These are phyloP conservation scores for Catagonus wagneri DNA, from an alignment of 2,113 vertebrate species.

Conservation along the genomic window DNA sequence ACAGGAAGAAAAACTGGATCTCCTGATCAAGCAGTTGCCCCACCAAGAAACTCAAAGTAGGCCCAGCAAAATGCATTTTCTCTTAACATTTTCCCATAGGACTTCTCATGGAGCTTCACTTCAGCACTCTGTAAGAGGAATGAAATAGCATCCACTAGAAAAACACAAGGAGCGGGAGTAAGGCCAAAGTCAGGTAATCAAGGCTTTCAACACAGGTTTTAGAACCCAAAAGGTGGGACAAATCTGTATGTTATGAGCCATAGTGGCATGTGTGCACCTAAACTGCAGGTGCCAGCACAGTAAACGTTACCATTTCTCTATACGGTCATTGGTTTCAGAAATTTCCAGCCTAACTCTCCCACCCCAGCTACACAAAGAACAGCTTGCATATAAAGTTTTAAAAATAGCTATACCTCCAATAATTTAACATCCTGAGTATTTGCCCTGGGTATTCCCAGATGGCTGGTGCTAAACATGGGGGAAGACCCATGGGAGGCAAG, in stretches of 20 bases:
- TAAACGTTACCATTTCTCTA: not conserved
- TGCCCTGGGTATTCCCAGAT: too few species aligned
- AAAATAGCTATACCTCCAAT: not conserved
- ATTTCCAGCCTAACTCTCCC: not conserved
- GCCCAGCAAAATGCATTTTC: not conserved
- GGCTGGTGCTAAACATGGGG: too few species aligned
- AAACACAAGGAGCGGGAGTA: not conserved
- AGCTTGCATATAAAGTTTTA: not conserved
- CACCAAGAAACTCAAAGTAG: not conserved
- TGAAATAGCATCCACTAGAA: slow-evolving; percentile 61
- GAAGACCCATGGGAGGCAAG: not conserved
- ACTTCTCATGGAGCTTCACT: not conserved
- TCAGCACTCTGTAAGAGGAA: slow-evolving; percentile 21
- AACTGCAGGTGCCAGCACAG: rapidly evolving
- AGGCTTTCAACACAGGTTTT: slow-evolving; percentile 32
- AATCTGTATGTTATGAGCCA: not conserved
- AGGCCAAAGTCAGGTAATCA: not conserved
- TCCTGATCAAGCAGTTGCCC: rapidly evolving
- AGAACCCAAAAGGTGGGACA: not conserved
- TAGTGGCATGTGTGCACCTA: not conserved
- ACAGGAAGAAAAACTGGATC: too few species aligned
- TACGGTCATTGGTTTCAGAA: not conserved
- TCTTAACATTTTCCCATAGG: not conserved
- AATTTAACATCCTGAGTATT: not conserved
- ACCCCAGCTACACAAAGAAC: not conserved